phyloP scores from a whole-genome alignment of 2,888 invertebrate species.

The Amblyteles armatorius region DNA sequence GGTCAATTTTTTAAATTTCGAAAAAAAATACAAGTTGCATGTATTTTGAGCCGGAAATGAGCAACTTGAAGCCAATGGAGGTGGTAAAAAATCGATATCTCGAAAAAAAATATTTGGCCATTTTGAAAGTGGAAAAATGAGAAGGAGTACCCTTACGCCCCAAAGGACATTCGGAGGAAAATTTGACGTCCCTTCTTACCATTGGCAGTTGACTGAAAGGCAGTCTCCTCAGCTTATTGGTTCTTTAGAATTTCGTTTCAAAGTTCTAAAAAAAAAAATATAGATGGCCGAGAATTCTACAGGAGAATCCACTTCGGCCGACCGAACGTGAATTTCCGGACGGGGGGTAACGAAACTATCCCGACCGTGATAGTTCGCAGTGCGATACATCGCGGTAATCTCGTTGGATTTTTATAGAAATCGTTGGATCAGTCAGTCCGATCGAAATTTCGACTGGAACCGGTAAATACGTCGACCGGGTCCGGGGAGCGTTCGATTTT shows the following conservation, averaged over 20 bases:
- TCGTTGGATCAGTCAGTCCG: slow-evolving; percentile 57
- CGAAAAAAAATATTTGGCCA: no score
- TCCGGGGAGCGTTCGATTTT: slow-evolving; percentile 18
- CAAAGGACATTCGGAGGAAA: not conserved
- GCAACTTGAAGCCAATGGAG: no score
- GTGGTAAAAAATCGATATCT: no score
- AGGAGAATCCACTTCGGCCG: slow-evolving; percentile 2
- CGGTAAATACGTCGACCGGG: slow-evolving; percentile 23
- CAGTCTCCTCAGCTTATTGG: not conserved
- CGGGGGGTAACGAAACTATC: slow-evolving; percentile 32
- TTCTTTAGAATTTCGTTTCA: not conserved
- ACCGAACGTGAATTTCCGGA: slow-evolving; percentile 47
- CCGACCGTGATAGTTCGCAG: slow-evolving; percentile 16
- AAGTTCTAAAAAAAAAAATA: not conserved
- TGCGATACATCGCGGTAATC: slow-evolving; percentile 52
- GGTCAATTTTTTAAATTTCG: no score
- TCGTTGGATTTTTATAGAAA: slow-evolving; percentile 60
- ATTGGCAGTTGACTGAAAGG: not conserved
- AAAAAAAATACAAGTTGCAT: no score
- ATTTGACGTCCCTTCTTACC: not conserved
- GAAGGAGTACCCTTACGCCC: no score
- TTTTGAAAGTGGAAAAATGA: no score
- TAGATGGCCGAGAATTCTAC: not conserved
- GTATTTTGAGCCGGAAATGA: no score
- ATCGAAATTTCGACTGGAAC: slow-evolving; percentile 55